Evolutionary conservation across 1,140 invertebrate species (phyloP).

Genomic region (Nomia melanderi): DNA sequence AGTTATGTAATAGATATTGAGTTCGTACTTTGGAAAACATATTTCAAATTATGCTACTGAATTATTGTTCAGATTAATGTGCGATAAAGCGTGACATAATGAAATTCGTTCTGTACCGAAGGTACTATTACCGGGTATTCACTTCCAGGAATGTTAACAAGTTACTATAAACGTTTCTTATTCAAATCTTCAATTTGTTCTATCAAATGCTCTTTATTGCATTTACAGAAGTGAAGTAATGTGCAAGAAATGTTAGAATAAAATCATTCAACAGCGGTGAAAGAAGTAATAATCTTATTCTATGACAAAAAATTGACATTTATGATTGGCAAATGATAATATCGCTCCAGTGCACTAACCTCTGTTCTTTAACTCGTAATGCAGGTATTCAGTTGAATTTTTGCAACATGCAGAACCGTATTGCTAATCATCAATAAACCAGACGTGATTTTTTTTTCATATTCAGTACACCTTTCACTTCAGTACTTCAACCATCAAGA

Average conservation of each 20-base stretch:
- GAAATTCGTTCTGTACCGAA: too few species aligned
- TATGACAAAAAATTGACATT: neutral
- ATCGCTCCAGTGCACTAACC: neutral
- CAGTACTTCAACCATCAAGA: conserved; percentile 18
- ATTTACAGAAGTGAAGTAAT: neutral
- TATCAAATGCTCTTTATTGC: neutral
- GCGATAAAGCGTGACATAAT: too few species aligned
- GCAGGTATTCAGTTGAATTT: neutral
- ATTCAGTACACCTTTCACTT: conserved; percentile 41
- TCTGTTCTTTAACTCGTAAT: neutral
- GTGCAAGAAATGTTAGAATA: neutral
- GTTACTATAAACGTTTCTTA: too few species aligned
- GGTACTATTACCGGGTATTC: too few species aligned
- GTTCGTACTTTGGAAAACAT: too few species aligned
- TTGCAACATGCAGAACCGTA: neutral
- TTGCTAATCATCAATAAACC: conserved; percentile 22
- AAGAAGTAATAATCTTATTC: neutral
- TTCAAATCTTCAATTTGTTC: too few species aligned
- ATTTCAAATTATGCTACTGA: too few species aligned
- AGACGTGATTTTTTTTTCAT: conserved; percentile 19
- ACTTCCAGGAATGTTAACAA: too few species aligned
- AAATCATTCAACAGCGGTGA: neutral
- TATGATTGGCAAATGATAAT: too few species aligned
- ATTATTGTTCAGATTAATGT: too few species aligned
- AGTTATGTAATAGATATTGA: too few species aligned